Evolutionary conservation across 1,140 invertebrate species (phyloP).

Genomic region (Latrodectus geometricus): DNA sequence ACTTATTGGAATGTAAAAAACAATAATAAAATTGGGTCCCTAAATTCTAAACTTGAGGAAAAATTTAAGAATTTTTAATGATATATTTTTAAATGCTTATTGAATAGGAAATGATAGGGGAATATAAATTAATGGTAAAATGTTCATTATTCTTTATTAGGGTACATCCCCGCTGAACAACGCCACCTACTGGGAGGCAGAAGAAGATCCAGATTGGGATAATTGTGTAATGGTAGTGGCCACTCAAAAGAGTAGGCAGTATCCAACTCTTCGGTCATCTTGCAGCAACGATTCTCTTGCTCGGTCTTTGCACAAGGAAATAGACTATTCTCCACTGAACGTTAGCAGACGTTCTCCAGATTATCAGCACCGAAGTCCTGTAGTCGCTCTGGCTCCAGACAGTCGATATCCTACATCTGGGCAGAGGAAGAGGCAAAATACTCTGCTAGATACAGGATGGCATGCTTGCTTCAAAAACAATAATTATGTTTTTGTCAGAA

Average conservation of each 20-base stretch:
- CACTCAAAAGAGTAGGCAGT: conserved; percentile 22
- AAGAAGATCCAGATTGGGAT: conserved; percentile 55
- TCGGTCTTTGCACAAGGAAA: conserved; percentile 40
- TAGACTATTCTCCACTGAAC: conserved; percentile 37
- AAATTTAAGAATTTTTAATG: too few relatives aligned
- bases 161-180: conserved; percentile 49
- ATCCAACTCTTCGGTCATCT: not conserved
- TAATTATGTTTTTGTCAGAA: conserved; percentile 49
- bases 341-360: conserved; percentile 36
- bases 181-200: conserved; percentile 59
- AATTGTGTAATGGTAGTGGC: conserved; percentile 54
- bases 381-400: conserved; percentile 20
- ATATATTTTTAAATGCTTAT: too few relatives aligned
- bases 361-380: not conserved
- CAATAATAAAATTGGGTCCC: too few relatives aligned
- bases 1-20: too few relatives aligned
- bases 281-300: conserved; percentile 47
- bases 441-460: conserved; percentile 43
- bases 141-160: not conserved
- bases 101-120: too few relatives aligned
- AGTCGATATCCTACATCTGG: conserved; percentile 21
- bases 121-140: too few relatives aligned
- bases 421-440: conserved; percentile 41
- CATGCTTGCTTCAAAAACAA: conserved; percentile 54
- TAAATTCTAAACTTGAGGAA: too few relatives aligned